A percentile compares a stretch with the other conserved stretches of the same genome.
These are phyloP conservation scores for Protaetia brevitarsis DNA, from an alignment of 1,140 invertebrate genomes.

Conservation along the genomic window DNA sequence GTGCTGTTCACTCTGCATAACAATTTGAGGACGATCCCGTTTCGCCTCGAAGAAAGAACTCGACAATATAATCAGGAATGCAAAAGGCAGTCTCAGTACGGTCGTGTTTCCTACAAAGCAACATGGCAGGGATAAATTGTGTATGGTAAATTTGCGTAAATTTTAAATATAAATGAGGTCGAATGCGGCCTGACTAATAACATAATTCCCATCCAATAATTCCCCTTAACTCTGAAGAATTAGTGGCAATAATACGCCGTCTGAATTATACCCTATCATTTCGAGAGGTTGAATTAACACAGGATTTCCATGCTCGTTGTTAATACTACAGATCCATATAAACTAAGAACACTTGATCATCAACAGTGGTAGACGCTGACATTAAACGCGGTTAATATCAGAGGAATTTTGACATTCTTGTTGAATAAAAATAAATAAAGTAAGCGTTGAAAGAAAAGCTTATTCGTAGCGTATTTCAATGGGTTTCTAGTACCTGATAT, in stretches of 20 bases:
- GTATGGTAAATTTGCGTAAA: background rate
- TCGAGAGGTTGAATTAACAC: background rate
- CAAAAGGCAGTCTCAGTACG: background rate
- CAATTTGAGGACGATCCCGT: background rate
- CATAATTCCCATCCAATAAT: conserved; percentile 7
- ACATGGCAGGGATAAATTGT: conserved; percentile 6
- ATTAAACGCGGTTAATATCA: too few relatives aligned
- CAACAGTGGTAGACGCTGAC: too few relatives aligned
- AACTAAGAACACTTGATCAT: too few relatives aligned
- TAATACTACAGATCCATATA: background rate
- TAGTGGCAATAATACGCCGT: background rate
- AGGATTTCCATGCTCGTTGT: background rate
- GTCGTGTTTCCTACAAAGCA: conserved; percentile 9
- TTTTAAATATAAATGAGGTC: conserved; percentile 13
- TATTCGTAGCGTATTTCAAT: too few relatives aligned
- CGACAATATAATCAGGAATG: conserved; percentile 1
- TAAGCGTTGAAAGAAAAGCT: too few relatives aligned
- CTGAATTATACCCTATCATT: background rate
- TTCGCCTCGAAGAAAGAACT: background rate
- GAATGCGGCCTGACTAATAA: background rate
- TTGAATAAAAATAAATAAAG: too few relatives aligned
- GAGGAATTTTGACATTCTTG: too few relatives aligned
- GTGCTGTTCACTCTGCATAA: background rate
- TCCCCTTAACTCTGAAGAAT: conserved; percentile 2
- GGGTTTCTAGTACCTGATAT: too few relatives aligned